Conservation (phyloP, 1,140 invertebrate genomes). For the Magallana gigas region DNA sequence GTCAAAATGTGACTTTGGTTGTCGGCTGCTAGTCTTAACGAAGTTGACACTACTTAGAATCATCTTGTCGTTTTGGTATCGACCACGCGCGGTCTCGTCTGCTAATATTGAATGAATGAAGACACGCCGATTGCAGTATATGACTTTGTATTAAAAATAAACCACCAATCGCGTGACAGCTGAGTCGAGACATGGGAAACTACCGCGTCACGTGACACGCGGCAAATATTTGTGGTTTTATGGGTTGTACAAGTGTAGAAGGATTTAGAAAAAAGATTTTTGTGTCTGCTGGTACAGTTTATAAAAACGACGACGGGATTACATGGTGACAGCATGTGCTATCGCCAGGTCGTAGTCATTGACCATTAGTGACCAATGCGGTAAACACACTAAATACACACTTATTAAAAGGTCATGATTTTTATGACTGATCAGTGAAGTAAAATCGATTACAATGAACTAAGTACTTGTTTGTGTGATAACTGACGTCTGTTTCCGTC, state of each 20-base stretch:
- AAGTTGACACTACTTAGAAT: constrained; percentile 46
- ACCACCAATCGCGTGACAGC: constrained; percentile 5
- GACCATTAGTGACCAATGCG: too few species aligned
- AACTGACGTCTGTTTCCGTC: too few species aligned
- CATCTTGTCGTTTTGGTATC: constrained; percentile 43
- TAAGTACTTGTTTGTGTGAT: too few species aligned
- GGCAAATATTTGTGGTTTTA: neutral
- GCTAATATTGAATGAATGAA: constrained; percentile 17
- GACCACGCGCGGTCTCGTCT: constrained; percentile 30
- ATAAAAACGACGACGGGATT: neutral
- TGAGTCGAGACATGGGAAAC: constrained; percentile 14
- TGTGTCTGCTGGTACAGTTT: neutral
- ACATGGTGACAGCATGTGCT: constrained; percentile 11
- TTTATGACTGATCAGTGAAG: too few species aligned
- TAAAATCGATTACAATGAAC: too few species aligned
- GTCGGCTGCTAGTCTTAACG: constrained; percentile 40
- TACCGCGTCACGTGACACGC: constrained; percentile 7
- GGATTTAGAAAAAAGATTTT: neutral
- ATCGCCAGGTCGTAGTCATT: too few species aligned
- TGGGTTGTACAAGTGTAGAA: neutral
- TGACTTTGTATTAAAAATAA: constrained; percentile 27
- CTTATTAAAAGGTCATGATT: too few species aligned
- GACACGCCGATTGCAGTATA: constrained; percentile 31
- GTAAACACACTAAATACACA: too few species aligned
- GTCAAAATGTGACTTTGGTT: constrained; percentile 11